Base-by-base conservation (phyloP, 2,888 invertebrate genomes). In the Villa cingulata region DNA sequence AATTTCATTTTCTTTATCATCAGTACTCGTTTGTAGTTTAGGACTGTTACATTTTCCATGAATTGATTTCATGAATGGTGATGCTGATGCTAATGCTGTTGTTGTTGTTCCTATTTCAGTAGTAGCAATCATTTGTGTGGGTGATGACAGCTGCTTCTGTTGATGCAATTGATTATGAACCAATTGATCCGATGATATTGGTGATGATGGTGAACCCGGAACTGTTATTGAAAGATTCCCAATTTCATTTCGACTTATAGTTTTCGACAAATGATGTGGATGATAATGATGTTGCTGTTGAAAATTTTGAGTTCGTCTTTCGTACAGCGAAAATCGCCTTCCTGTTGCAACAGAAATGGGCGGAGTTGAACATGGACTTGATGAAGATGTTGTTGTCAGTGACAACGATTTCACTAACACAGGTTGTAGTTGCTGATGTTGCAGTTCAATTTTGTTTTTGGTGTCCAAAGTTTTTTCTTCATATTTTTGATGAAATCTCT, bases 1-100 rank as follows among this genome's bases (percentile, higher is more conserved):
- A n/a, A 48, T 45, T 36, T 51, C 50, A 20, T 54, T 54, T 39
- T 54, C 54, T 39, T 54, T 54, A 34, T 54, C 51, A 37, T 53
- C 48, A 16, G 38, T 43, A 16, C 32, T 10, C 7, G 16, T 10
- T n/a, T 3, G 32, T 17, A 19, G 17, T 27, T 39, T 39, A 34
- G 37, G 40, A 37, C 19, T 36, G 29, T 37, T 44, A 41, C 17
- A 10, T 32, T 32, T 32, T 9, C 4, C 12, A 32, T 32, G 16
- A 14, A 20, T 12, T 20, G 20, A 12, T 19, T 14, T 19, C 1
- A 14, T 14, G 12, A 14, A 9, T 3, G 12, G 4, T 14, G 40
- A 19, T 15, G 43, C 14, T 20, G 44, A 3, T 29, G 12, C 3
- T 32, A 12, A 12, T 32, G 29, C 12, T 12, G 1, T 1, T 32